Conservation (phyloP, 2,888 invertebrate species). For the Pachymerium ferrugineum region DNA sequence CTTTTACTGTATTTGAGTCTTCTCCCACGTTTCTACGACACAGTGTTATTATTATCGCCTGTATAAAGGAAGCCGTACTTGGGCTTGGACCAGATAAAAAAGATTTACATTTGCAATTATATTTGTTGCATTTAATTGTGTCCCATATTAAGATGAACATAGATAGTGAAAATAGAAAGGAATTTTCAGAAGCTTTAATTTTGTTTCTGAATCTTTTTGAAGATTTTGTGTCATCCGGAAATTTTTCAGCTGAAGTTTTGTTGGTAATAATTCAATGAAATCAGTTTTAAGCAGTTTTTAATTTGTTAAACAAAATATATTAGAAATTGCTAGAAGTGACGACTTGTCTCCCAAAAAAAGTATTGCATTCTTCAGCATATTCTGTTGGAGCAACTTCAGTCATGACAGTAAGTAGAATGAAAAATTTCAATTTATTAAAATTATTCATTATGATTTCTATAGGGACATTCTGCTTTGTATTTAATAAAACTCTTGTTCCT, state of each 20-base stretch:
- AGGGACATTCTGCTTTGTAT: slow-evolving; percentile 21
- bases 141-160: background rate
- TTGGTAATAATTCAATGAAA: background rate
- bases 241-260: background rate
- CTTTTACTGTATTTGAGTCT: background rate
- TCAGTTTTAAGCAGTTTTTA: background rate
- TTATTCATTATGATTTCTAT: background rate
- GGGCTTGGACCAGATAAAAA: background rate
- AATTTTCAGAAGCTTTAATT: slow-evolving; percentile 21
- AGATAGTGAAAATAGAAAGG: slow-evolving; percentile 21
- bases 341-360: background rate
- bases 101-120: slow-evolving; percentile 28
- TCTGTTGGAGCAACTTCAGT: background rate
- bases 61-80: background rate
- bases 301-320: background rate
- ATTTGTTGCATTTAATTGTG: background rate
- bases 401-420: slow-evolving; percentile 7
- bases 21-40: background rate
- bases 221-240: slow-evolving; percentile 14
- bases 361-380: slow-evolving; percentile 23
- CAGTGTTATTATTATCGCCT: background rate
- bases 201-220: background rate
- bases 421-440: background rate
- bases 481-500: background rate
- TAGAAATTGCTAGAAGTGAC: slow-evolving; percentile 29